Conservation (phyloP, 64 coral and sea anemone species). For the Orbicella faveolata region DNA sequence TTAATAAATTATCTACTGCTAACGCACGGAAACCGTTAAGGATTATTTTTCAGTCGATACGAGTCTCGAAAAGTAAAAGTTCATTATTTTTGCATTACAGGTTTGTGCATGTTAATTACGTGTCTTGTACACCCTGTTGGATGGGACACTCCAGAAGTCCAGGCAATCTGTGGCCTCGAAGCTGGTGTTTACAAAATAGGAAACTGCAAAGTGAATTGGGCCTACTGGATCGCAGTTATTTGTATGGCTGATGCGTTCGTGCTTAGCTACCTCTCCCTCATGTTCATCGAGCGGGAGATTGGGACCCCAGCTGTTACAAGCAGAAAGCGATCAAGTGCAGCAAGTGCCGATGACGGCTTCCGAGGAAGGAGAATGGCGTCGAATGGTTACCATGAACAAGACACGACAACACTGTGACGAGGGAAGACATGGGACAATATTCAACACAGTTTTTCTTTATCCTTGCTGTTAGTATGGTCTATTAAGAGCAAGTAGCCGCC, state of each 20-base stretch:
- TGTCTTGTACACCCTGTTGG: conserved; percentile 81
- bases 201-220: conserved; percentile 77
- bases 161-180: conserved; percentile 57
- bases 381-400: conserved; percentile 5
- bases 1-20: no score
- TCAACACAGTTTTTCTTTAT: background rate
- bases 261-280: conserved; percentile 75
- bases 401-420: conserved; percentile 19
- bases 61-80: background rate
- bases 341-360: background rate
- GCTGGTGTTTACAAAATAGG: conserved; percentile 65
- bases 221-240: conserved; percentile 67
- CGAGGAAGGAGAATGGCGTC: background rate
- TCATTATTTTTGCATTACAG: conserved; percentile 4
- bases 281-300: conserved; percentile 87
- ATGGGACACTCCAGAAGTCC: conserved; percentile 63
- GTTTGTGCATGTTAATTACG: conserved; percentile 60
- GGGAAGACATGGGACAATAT: background rate
- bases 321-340: background rate
- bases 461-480: no score
- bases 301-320: conserved; percentile 24
- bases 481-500: no score
- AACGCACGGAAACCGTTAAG: background rate
- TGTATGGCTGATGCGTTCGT: conserved; percentile 85
- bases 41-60: background rate